phyloP scores from a whole-genome alignment of 2,888 invertebrate species.

The Quadriops clusia region DNA sequence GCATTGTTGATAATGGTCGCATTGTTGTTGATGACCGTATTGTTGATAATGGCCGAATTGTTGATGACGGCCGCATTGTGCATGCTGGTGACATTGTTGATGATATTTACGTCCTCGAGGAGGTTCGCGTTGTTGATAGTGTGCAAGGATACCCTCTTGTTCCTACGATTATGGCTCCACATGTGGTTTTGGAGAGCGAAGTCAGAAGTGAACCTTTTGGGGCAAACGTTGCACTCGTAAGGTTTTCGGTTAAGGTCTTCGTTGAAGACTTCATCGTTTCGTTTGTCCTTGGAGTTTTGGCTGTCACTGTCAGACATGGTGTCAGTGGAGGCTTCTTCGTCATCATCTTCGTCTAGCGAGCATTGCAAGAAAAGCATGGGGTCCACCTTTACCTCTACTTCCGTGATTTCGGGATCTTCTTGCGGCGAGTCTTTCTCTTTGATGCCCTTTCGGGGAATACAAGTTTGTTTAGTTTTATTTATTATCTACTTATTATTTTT shows the following conservation, averaged over 20 bases:
- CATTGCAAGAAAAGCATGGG: conserved; percentile 56
- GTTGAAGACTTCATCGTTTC: conserved; percentile 9
- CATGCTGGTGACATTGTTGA: conserved; percentile 9
- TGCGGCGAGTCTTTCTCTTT: conserved; percentile 21
- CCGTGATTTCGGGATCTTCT: conserved; percentile 34
- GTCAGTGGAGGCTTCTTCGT: conserved; percentile 18
- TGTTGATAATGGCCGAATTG: too few species aligned
- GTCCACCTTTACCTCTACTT: conserved; percentile 58
- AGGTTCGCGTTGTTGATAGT: conserved; percentile 15
- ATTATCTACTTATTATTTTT: too few species aligned
- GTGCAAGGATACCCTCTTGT: conserved; percentile 23
- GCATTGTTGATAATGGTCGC: too few species aligned
- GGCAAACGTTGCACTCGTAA: conserved; percentile 45
- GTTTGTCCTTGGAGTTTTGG: conserved; percentile 12
- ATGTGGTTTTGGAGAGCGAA: conserved; percentile 49
- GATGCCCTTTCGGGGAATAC: conserved; percentile 21
- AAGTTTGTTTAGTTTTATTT: conserved; percentile 7
- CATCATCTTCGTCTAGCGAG: conserved; percentile 28
- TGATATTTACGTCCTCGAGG: conserved; percentile 9
- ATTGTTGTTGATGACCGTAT: too few species aligned
- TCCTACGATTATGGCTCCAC: conserved; percentile 44
- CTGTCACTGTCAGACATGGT: conserved; percentile 9
- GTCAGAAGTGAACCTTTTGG: conserved; percentile 44
- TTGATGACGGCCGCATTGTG: conserved; percentile 8
- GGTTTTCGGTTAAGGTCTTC: conserved; percentile 31